Percentiles rank a stretch among this genome's conserved stretches.
phyloP scores from a whole-genome alignment of 2,797 vertebrate genomes.

The Meda fulgida region DNA sequence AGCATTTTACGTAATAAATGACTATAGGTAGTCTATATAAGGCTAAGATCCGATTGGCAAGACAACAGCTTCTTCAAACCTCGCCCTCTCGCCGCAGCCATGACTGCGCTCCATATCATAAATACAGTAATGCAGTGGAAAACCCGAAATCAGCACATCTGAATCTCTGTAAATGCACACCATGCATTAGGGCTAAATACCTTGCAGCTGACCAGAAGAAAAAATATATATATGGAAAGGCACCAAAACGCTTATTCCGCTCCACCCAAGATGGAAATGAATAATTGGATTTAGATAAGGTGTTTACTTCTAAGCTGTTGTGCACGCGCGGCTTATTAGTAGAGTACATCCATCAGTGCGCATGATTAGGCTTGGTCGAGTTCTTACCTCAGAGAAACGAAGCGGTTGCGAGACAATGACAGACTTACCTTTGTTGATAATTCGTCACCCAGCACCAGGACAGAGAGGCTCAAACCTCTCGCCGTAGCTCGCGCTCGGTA shows the following conservation, averaged over 20 bases:
- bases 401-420: constrained; percentile 35
- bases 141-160: constrained; percentile 18
- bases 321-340: neutral
- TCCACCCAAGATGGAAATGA: constrained; percentile 36
- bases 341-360: constrained; percentile 24
- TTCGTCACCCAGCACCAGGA: constrained; percentile 68
- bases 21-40: constrained; percentile 29
- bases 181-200: neutral
- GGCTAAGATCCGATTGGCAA: constrained; percentile 50
- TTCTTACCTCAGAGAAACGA: constrained; percentile 44
- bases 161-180: neutral
- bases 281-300: constrained; percentile 12
- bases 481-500: constrained; percentile 63
- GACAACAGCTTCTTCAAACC: constrained; percentile 54
- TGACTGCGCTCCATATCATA: constrained; percentile 24
- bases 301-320: constrained; percentile 27
- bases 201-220: too few relatives aligned
- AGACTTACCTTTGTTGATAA: constrained; percentile 78
- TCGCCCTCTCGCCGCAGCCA: constrained; percentile 46
- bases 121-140: constrained; percentile 31
- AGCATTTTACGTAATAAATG: constrained; percentile 52
- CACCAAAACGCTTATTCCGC: neutral
- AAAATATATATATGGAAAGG: neutral
- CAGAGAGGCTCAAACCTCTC: constrained; percentile 59
- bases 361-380: constrained; percentile 19